Base-by-base conservation (phyloP, 2,888 invertebrate species). In the Ornithoptera alexandrae region DNA sequence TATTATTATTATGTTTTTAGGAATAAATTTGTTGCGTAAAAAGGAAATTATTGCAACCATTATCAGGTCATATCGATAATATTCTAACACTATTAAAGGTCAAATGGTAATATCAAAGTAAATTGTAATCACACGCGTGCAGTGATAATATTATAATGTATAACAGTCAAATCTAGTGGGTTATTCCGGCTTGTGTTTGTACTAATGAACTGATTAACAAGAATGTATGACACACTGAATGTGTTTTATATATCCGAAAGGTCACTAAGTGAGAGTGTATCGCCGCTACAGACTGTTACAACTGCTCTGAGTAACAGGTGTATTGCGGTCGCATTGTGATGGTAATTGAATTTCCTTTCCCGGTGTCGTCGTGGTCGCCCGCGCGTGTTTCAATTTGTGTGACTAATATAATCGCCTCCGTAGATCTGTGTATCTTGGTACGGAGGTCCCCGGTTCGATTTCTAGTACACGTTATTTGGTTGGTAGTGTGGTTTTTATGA, bases 261-360 rank as follows among this genome's bases (percentile, higher is more conserved):
- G 61, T 46, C 58, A 46, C 60, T 24, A 24, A 42, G 57, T 39
- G 36, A 73, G 63, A 74, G 72, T 71, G 53, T 73, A 62, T 74
- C 73, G 76, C 73, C 77, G 68, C 77, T 79, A 72, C 68, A 69
- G 68, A 70, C 66, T 66, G 58, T 67, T 68, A 73, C 71, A 76
- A 75, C 75, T 74, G 72, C 72, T 73, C 72, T 68, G 75, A 69
- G 65, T 71, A 73, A 72, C 65, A 72, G 62, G 65, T 62, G 50
- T 71, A 75, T 69, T 71, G 75, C 78, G 75, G 74, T 77, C 78
- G 79, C 78, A 79, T 81, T 82, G 78, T 81, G 79, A 86, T 84
- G 82, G 75, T 84, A 84, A 87, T 86, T 83, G 80, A 83, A 83
- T 87, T 86, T 85, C 83, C 83, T 84, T 84, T 83, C 81, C 81